phyloP scores from a whole-genome alignment of 2,113 vertebrate genomes.

The Anser brachyrhynchus region DNA sequence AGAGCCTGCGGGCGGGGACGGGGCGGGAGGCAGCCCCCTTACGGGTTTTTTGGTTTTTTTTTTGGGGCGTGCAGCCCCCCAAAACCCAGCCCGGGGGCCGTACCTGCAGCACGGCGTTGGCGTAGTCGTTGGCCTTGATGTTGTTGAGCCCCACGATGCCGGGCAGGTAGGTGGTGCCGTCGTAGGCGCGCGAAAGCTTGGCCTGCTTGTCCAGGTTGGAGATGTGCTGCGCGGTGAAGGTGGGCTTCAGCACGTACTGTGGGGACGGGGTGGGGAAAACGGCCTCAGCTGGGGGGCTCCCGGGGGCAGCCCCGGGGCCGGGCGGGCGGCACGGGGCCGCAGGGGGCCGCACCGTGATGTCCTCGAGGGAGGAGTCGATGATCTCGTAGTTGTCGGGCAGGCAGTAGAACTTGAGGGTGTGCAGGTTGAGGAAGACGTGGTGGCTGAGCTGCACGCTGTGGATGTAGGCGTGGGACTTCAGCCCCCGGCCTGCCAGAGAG shows the following conservation, averaged over 20 bases:
- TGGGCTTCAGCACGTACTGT: constrained; percentile 96
- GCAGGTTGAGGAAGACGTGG: constrained; percentile 96
- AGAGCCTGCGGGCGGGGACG: constrained; percentile 78
- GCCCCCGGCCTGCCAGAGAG: constrained; percentile 84
- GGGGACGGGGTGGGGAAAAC: not conserved
- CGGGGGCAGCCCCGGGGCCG: too few relatives aligned
- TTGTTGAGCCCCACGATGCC: constrained; percentile 98
- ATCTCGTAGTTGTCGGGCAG: constrained; percentile 98
- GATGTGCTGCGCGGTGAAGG: constrained; percentile 94
- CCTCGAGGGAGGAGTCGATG: constrained; percentile 95
- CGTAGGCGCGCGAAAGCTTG: constrained; percentile 92
- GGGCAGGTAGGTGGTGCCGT: constrained; percentile 97
- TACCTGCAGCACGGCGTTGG: constrained; percentile 96
- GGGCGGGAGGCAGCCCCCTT: too few relatives aligned
- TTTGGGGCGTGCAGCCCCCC: too few relatives aligned
- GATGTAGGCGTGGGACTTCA: constrained; percentile 97
- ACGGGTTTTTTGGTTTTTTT: too few relatives aligned
- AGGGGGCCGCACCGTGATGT: constrained; percentile 85
- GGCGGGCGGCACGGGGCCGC: not conserved
- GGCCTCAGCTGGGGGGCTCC: accelerated
- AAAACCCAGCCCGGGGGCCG: too few relatives aligned
- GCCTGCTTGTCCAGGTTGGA: constrained; percentile 92
- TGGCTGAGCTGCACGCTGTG: constrained; percentile 97
- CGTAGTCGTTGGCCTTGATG: constrained; percentile 98
- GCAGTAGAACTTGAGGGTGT: constrained; percentile 97